phyloP scores from a whole-genome alignment of 1,140 invertebrate species.

The Sitodiplosis mosellana region DNA sequence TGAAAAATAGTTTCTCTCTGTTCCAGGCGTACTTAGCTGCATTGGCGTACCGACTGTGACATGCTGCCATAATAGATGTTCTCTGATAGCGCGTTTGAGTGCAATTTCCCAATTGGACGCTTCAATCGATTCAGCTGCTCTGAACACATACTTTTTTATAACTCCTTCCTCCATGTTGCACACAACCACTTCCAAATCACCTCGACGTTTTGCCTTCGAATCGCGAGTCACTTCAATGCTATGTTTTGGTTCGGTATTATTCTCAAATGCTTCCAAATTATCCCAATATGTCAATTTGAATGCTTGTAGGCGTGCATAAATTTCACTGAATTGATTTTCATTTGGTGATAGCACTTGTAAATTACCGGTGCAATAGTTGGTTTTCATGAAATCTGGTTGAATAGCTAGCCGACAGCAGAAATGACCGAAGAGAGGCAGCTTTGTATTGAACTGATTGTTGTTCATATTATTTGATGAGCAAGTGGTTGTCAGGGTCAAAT shows the following conservation, averaged over 20 bases:
- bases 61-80: constrained; percentile 39
- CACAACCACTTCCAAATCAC: constrained; percentile 3
- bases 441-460: constrained; percentile 26
- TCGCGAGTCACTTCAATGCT: constrained; percentile 8
- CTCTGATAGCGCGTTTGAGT: constrained; percentile 27
- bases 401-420: constrained; percentile 54
- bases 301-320: constrained; percentile 21
- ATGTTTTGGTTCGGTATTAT: constrained; percentile 22
- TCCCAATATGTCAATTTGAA: constrained; percentile 24
- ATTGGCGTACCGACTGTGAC: constrained; percentile 36
- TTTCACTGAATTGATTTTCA: constrained; percentile 6
- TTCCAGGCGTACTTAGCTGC: constrained; percentile 34
- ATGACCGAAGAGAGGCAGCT: constrained; percentile 50
- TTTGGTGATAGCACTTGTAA: constrained; percentile 27
- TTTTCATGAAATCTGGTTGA: constrained; percentile 39
- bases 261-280: constrained; percentile 18
- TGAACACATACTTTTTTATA: constrained; percentile 23
- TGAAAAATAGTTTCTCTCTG: constrained; percentile 26
- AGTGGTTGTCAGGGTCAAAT: constrained; percentile 19
- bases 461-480: constrained; percentile 1
- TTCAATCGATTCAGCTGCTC: constrained; percentile 23
- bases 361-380: constrained; percentile 33
- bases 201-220: constrained; percentile 4
- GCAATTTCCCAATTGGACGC: constrained; percentile 28
- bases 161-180: constrained; percentile 5